phyloP scores from a whole-genome alignment of 2,888 invertebrate species.

The Meiosimyza platycephala region DNA sequence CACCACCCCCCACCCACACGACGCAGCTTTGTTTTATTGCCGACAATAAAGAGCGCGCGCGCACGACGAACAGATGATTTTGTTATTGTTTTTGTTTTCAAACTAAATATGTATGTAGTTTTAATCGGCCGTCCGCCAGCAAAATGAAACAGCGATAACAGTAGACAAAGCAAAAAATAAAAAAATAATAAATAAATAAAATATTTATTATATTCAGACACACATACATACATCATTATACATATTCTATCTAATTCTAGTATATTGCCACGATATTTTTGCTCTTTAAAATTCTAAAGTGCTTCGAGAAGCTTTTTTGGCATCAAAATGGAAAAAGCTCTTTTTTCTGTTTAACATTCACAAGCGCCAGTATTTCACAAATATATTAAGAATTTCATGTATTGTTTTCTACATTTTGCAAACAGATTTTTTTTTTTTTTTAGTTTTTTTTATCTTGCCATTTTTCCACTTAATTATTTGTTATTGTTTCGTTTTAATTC shows the following conservation, averaged over 20 bases:
- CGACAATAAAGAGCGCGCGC: neutral
- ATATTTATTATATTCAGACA: too few species aligned
- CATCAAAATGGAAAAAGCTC: too few species aligned
- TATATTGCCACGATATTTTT: neutral
- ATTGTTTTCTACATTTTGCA: neutral
- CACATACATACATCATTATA: too few species aligned
- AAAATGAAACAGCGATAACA: neutral
- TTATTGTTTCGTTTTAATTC: constrained; percentile 50
- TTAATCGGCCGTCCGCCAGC: neutral
- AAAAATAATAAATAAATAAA: too few species aligned
- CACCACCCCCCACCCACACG: too few species aligned
- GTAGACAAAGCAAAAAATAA: too few species aligned
- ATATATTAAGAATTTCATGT: too few species aligned
- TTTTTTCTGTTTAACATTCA: too few species aligned
- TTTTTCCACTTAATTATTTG: constrained; percentile 36
- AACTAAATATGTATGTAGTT: neutral
- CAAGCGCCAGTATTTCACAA: too few species aligned
- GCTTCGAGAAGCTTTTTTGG: neutral
- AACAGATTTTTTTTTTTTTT: neutral
- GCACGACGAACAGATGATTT: constrained; percentile 10
- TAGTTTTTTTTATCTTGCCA: neutral
- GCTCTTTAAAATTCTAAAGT: constrained; percentile 2
- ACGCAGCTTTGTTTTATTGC: too few species aligned
- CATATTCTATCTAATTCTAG: too few species aligned
- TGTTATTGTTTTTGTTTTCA: constrained; percentile 3